Evolutionary conservation across 2,797 vertebrate species (phyloP), one percentile per base, ranked within the genome.

Genomic region (Martes flavigula): DNA sequence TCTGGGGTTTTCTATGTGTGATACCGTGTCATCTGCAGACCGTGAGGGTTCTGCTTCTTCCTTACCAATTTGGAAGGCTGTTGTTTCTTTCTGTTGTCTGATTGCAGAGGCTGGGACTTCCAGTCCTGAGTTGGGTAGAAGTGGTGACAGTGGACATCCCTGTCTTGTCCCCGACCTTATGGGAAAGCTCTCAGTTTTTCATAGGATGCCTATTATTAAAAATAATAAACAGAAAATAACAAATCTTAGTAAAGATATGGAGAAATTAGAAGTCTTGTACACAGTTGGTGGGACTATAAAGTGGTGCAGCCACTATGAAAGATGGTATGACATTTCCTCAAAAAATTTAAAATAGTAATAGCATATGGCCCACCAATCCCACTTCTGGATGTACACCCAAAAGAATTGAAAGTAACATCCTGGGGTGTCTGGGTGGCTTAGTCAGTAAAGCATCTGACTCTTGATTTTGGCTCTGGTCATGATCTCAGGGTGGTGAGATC

Each of bases 271-370:
- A 23, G 32, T 10, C 68, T 48, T 2, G 1, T 5, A 7, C 43
- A 11, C 9, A 27, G 5, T 30, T 30, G 18, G 14, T 18, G 43
- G 54, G 25, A 35, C 38, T 38, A 43, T 30, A 30, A 91, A 51
- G 62, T 75, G 54, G 17, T 4, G 2, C 1, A 12, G 2, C 5
- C 0, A 0, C 18, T 38, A 3, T 11, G 9, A 40, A 32, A 38
- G 25, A 30, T 4, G 23, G 51, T 9, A 30, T 11, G 51, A 40
- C 43, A 6, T 0, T 13, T 79, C 8, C 73, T 38, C 73, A 84
- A 32, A 23, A 82, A 77, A 9, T 12, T 58, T 17, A 84, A 84
- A 23, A 46, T 38, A 46, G 18, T 30, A 43, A 23, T 84, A 58
- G 35, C 30, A 14, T 35, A 25, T 32, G 35, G 23, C 13, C 46